Base-by-base conservation (phyloP, 2,797 vertebrate species). In the Chiroxiphia lanceolata region DNA sequence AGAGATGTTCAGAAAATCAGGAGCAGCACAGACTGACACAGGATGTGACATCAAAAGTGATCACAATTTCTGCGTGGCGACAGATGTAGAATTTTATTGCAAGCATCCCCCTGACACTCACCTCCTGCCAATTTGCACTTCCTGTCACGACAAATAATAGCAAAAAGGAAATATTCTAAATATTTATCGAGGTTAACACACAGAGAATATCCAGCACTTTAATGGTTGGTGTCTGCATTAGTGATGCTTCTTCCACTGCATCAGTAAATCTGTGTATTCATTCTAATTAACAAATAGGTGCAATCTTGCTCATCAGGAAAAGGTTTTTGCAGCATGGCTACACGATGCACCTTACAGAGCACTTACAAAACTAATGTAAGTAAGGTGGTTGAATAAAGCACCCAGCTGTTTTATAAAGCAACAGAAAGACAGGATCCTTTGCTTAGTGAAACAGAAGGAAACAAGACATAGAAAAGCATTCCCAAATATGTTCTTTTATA, bases 161-260 rank as follows among this genome's bases (percentile, higher is more conserved):
- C 59, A 81, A 83, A 95, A 93, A 83, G 51, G 78, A 87, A 90
- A 93, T 70, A 94, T 69, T 82, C 76, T 33, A 84, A 56, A 67
- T 84, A 94, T 94, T 95, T 93, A 56, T 25, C 81, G 83, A 88
- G 45, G 57, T 82, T 75, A 60, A 67, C 9, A 85, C 83, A 90
- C 45, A 75, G 1, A 10, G 54, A 71, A 18, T 45, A 84, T 56
- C 78, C 29, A 88, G 76, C 34, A 93, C 54, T 92, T 90, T 51
- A 68, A 91, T 76, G 53, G 47, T 13, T 93, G 51, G 59, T 87
- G 53, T 92, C 59, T 80, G 59, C 74, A 87, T 15, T 42, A 95
- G 45, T 26, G 71, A 90, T 79, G 45, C 76, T 94, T 91, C 93
- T 95, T 82, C 59, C 64, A 70, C 59, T 61, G 20, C 11, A 13